Evolutionary conservation across 2,113 vertebrate genomes (phyloP).

Genomic region (Percopsis transmontana): DNA sequence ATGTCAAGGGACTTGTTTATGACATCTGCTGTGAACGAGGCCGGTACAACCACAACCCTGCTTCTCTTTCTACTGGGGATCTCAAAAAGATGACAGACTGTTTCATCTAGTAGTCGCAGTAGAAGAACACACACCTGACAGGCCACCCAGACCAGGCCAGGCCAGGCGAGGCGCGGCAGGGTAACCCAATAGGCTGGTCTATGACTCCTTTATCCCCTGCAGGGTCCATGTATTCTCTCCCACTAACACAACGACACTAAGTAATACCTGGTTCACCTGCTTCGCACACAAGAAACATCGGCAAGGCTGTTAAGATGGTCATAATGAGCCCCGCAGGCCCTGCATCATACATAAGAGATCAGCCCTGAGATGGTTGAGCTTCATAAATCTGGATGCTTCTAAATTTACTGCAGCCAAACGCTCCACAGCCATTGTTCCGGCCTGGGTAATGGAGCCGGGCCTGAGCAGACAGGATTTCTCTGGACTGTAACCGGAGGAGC

Average conservation of each 20-base stretch:
- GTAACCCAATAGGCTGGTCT: conserved; percentile 47
- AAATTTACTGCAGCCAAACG: conserved; percentile 48
- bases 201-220: conserved; percentile 41
- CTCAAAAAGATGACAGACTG: conserved; percentile 54
- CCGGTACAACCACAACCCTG: conserved; percentile 45
- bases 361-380: conserved; percentile 45
- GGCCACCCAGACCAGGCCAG: neutral
- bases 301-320: conserved; percentile 36
- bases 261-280: conserved; percentile 33
- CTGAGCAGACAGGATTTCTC: conserved; percentile 68
- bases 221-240: conserved; percentile 24
- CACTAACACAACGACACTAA: conserved; percentile 32
- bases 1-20: conserved; percentile 79
- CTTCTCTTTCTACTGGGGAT: conserved; percentile 69
- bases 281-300: conserved; percentile 30
- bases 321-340: conserved; percentile 44
- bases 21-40: conserved; percentile 73
- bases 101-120: conserved; percentile 30
- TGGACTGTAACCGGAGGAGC: conserved; percentile 70
- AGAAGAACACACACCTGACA: conserved; percentile 26
- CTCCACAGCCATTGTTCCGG: conserved; percentile 63
- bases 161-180: neutral
- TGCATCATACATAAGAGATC: conserved; percentile 51
- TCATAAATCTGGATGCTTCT: conserved; percentile 57
- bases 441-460: conserved; percentile 61